Evolutionary conservation across 2,113 vertebrate genomes (phyloP).

Genomic region (Gymnarchus niloticus): DNA sequence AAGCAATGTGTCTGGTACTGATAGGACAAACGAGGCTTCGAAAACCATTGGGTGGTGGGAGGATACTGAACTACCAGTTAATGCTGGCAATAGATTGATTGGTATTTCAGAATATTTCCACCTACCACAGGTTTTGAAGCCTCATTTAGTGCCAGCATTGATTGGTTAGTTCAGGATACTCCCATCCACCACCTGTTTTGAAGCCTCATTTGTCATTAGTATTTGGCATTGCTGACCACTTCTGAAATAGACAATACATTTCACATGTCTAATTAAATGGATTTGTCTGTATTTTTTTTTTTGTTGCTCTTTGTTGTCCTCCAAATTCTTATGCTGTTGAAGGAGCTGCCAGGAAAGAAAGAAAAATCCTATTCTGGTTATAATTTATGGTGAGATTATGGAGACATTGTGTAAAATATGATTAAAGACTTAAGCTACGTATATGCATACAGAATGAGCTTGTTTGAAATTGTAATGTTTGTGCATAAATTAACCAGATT

Average conservation of each 20-base stretch:
- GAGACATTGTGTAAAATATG: conserved; percentile 33
- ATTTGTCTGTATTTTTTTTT: background rate
- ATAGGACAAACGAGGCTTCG: no score
- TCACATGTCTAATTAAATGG: background rate
- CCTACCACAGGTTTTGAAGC: no score
- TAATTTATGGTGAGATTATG: conserved; percentile 29
- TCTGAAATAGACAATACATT: background rate
- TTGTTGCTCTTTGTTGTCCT: background rate
- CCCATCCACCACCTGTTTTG: no score
- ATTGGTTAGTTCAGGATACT: no score
- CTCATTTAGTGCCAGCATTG: no score
- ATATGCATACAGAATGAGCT: conserved; percentile 33
- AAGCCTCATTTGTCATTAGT: no score
- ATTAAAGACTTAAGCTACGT: conserved; percentile 38
- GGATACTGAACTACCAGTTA: no score
- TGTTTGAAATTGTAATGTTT: conserved; percentile 34
- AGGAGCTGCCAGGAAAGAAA: background rate
- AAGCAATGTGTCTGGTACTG: no score
- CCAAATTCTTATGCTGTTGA: background rate
- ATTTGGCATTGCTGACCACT: background rate
- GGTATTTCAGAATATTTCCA: no score
- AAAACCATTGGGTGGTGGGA: no score
- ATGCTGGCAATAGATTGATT: no score
- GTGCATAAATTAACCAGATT: conserved; percentile 42
- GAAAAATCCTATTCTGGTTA: background rate